Conservation (phyloP, 2,797 vertebrate species). For the Scyliorhinus canicula region DNA sequence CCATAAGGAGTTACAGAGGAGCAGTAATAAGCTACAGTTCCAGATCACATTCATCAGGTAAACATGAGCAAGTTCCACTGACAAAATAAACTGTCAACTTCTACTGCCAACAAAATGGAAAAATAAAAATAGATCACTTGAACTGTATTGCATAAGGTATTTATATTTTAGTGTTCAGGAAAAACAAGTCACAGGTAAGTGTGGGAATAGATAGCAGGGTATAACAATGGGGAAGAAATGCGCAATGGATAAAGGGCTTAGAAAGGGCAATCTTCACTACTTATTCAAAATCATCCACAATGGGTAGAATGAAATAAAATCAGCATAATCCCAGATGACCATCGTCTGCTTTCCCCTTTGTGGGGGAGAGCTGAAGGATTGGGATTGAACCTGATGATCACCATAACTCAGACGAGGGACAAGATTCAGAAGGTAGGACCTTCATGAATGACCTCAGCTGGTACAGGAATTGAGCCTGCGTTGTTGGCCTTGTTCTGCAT, state of each 20-base stretch:
- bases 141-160: not conserved
- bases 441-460: too few species aligned
- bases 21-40: not conserved
- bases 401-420: too few species aligned
- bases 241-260: not conserved
- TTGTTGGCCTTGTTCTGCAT: too few species aligned
- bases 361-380: too few species aligned
- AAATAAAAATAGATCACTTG: not conserved
- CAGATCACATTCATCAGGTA: not conserved
- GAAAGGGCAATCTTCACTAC: not conserved
- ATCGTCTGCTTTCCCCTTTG: too few species aligned
- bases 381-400: too few species aligned
- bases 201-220: not conserved
- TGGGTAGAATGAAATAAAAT: too few species aligned
- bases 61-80: not conserved
- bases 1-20: not conserved
- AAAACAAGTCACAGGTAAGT: not conserved
- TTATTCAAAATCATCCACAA: not conserved
- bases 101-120: not conserved
- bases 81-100: not conserved
- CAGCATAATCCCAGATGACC: too few species aligned
- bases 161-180: not conserved
- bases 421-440: too few species aligned
- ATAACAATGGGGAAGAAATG: not conserved
- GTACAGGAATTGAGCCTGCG: too few species aligned